Base-by-base conservation (phyloP, 2,113 vertebrate genomes). In the Nothobranchius furzeri region DNA sequence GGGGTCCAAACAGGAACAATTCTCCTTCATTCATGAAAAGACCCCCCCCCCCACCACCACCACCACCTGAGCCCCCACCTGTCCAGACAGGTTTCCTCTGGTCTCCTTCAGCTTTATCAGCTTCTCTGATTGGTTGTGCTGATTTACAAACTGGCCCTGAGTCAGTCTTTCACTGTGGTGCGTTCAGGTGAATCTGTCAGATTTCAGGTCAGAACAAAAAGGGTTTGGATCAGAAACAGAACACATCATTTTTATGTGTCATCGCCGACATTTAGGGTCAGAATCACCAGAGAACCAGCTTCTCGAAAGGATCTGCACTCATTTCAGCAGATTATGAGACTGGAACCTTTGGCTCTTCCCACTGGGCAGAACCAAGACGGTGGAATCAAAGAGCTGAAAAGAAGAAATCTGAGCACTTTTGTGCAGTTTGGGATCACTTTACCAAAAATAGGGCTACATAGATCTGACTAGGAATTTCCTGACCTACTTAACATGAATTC, bases 11-110 rank as follows among this genome's bases (percentile, higher is more conserved):
- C 24, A 24, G 75, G 83, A 90, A 92, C 88, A 91, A 92, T 88
- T 79, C 55, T 68, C 86, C 88, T 91, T 92, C 90, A 91, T 92
- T 88, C 83, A 85, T 72, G 68, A 81, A 82, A 82, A 74, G 59
- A 81, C 79, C 70, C 61, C 49, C 55, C 45, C 37, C 49, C 49
- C 30, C n/a, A n/a, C n/a, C n/a, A n/a, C n/a, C n/a, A n/a, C 20
- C 20, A 35, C 54, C 46, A 62, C 74, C 76, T 70, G 46, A 24
- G 6, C 36, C 37, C 37, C 37, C 37, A 40, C 37, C 37, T 40
- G 37, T 45, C 54, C 40, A 6, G 9, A 72, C 51, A 81, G 37
- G 84, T 61, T 74, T 57, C 63, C 50, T 36, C 66, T 54, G 55
- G 72, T 78, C 25, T 76, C 76, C 55, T 30, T 67, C 67, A 58